phyloP scores from a whole-genome alignment of 2,113 vertebrate species.

The Zosterops borbonicus region DNA sequence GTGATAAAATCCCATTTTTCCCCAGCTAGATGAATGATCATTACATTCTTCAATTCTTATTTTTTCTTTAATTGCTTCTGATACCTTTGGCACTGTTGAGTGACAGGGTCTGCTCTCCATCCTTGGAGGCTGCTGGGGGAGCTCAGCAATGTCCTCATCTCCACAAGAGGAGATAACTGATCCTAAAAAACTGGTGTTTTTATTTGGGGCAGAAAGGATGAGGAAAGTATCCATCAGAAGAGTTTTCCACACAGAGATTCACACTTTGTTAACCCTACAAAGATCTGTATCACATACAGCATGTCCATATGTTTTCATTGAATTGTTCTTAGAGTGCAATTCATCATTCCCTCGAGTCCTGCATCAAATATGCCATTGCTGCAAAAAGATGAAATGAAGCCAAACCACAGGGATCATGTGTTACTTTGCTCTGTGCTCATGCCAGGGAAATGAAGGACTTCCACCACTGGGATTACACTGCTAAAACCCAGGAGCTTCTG shows the following conservation, averaged over 20 bases:
- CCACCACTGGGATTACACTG: background rate
- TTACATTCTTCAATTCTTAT: slow-evolving; percentile 30
- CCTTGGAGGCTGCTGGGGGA: background rate
- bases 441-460: background rate
- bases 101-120: background rate
- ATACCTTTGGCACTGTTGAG: background rate
- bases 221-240: background rate
- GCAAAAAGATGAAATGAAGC: background rate
- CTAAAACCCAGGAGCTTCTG: background rate
- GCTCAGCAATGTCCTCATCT: background rate
- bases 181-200: slow-evolving; percentile 6
- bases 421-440: background rate
- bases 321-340: background rate
- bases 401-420: background rate
- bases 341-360: background rate
- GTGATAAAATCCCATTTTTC: background rate
- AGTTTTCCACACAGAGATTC: background rate
- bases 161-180: background rate
- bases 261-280: background rate
- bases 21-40: background rate
- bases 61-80: slow-evolving; percentile 58
- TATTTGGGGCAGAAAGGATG: background rate
- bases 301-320: background rate
- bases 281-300: background rate
- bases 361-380: background rate